Evolutionary conservation across 2,797 vertebrate species (phyloP).

Genomic region (Leucoraja ocellata): DNA sequence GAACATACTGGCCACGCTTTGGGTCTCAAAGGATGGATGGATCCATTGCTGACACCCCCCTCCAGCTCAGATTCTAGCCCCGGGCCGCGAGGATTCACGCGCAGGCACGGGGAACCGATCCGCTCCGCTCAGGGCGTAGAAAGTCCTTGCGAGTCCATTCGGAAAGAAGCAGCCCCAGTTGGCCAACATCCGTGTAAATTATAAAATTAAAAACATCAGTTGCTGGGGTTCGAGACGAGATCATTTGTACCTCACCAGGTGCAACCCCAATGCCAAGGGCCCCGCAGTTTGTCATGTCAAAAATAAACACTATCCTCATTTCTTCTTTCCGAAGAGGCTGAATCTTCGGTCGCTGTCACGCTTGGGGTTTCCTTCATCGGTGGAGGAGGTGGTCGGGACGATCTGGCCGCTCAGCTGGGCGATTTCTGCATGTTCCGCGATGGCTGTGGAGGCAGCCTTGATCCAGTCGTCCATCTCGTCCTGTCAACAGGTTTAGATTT

Average conservation of each 20-base stretch:
- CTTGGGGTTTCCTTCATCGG: slow-evolving; percentile 66
- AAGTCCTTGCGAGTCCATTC: background rate
- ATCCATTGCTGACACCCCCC: background rate
- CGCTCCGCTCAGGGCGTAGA: background rate
- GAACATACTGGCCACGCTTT: background rate
- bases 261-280: background rate
- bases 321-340: slow-evolving; percentile 72
- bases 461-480: slow-evolving; percentile 84
- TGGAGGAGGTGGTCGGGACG: slow-evolving; percentile 84
- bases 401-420: slow-evolving; percentile 72
- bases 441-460: slow-evolving; percentile 62
- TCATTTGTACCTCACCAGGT: background rate
- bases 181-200: background rate
- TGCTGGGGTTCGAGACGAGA: background rate
- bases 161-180: background rate
- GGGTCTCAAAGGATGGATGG: too few species aligned
- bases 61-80: background rate
- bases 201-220: background rate
- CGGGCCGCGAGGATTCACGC: background rate
- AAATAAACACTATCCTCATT: slow-evolving; percentile 55
- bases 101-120: background rate
- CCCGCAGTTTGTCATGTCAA: background rate
- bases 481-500: slow-evolving; percentile 48
- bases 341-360: slow-evolving; percentile 66
- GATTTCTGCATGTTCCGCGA: slow-evolving; percentile 75